These are phyloP conservation scores for Ornithoptera priamus DNA, from an alignment of 2,888 invertebrate genomes.

Conservation along the genomic window DNA sequence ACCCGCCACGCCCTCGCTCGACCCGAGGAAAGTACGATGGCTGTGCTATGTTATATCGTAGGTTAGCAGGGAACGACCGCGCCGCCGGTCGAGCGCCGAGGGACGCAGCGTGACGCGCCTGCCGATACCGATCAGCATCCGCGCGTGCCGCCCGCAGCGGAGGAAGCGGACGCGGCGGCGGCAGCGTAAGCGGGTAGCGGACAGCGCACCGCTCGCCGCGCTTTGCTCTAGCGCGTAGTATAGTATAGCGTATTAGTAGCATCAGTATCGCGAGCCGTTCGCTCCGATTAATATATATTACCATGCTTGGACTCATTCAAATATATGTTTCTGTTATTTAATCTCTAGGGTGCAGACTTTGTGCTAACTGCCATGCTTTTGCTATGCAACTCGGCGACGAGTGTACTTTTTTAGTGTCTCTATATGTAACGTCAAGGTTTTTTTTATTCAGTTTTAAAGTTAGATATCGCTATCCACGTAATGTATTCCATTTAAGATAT, in stretches of 20 bases:
- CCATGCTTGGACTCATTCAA: slow-evolving; percentile 62
- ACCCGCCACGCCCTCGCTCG: slow-evolving; percentile 53
- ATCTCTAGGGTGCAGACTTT: slow-evolving; percentile 74
- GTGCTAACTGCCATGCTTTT: slow-evolving; percentile 76
- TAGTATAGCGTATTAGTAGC: background rate
- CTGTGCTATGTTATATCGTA: slow-evolving; percentile 75
- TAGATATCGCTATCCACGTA: slow-evolving; percentile 67
- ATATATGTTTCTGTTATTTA: slow-evolving; percentile 67
- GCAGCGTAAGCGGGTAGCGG: background rate
- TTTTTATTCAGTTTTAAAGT: slow-evolving; percentile 55
- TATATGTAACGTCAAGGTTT: slow-evolving; percentile 51
- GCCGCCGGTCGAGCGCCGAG: slow-evolving; percentile 60
- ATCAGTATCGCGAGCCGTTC: slow-evolving; percentile 36
- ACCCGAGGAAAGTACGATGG: slow-evolving; percentile 56
- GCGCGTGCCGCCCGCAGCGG: slow-evolving; percentile 35
- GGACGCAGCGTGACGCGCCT: slow-evolving; percentile 39
- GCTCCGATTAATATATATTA: slow-evolving; percentile 36
- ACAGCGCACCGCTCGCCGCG: too few relatives aligned
- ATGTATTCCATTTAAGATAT: slow-evolving; percentile 75
- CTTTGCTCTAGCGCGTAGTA: too few relatives aligned
- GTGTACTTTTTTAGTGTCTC: slow-evolving; percentile 56
- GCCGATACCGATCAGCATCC: slow-evolving; percentile 38
- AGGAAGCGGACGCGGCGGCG: background rate
- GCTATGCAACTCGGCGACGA: slow-evolving; percentile 72
- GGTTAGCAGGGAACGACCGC: slow-evolving; percentile 57